Percentiles rank a stretch among this genome's conserved stretches.
These are phyloP conservation scores for Stictocephala bisonia DNA, from an alignment of 2,888 invertebrate species.

Conservation along the genomic window DNA sequence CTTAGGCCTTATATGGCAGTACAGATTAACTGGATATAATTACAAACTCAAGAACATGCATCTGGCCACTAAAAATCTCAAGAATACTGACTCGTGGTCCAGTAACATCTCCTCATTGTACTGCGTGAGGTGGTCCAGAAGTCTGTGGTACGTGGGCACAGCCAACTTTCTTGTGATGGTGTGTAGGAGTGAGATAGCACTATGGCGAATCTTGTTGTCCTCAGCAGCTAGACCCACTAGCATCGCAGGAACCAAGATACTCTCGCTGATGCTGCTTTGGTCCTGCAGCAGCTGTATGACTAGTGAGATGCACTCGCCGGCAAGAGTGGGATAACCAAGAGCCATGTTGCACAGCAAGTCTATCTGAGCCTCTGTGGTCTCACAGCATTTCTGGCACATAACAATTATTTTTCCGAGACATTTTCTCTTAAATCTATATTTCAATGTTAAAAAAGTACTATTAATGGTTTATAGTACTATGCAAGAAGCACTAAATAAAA, in stretches of 20 bases:
- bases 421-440: too few relatives aligned
- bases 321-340: not conserved
- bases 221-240: slow-evolving; percentile 71
- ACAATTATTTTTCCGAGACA: too few relatives aligned
- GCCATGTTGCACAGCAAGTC: slow-evolving; percentile 17
- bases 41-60: too few relatives aligned
- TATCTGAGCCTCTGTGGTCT: not conserved
- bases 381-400: slow-evolving; percentile 17
- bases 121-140: slow-evolving; percentile 25
- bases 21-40: too few relatives aligned
- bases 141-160: slow-evolving; percentile 25
- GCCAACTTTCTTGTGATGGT: slow-evolving; percentile 60
- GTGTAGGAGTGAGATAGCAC: slow-evolving; percentile 69
- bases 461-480: too few relatives aligned
- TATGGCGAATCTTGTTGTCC: slow-evolving; percentile 68
- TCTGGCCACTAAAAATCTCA: too few relatives aligned
- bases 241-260: slow-evolving; percentile 67
- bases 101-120: slow-evolving; percentile 51
- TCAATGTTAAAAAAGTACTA: too few relatives aligned
- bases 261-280: slow-evolving; percentile 49
- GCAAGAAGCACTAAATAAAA: too few relatives aligned
- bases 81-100: slow-evolving; percentile 57
- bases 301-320: slow-evolving; percentile 2
- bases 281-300: not conserved
- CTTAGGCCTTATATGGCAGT: too few relatives aligned